These are phyloP conservation scores for Agonopterix heracliana DNA, from an alignment of 2,888 invertebrate species.

Conservation along the genomic window DNA sequence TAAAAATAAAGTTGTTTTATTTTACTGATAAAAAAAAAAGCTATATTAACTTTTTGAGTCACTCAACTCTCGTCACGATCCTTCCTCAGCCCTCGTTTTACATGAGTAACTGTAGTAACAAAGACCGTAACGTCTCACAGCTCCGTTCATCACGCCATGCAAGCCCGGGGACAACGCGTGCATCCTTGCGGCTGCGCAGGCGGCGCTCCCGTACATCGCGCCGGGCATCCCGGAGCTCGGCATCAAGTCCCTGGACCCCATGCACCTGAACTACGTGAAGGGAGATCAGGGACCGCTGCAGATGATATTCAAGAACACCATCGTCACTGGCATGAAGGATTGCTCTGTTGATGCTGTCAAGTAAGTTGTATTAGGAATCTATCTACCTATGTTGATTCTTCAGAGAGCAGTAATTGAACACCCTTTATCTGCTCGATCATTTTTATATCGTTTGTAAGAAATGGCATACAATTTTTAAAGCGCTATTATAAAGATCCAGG, in stretches of 20 bases:
- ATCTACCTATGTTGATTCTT: neutral
- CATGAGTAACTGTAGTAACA: too few relatives aligned
- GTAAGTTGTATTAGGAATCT: conserved; percentile 33
- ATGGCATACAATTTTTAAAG: too few relatives aligned
- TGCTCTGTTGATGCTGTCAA: conserved; percentile 46
- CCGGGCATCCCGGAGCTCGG: conserved; percentile 47
- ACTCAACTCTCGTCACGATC: too few relatives aligned
- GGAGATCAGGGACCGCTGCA: conserved; percentile 44
- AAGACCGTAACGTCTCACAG: conserved; percentile 21
- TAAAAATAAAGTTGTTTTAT: too few relatives aligned
- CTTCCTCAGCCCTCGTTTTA: too few relatives aligned
- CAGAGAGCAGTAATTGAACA: too few relatives aligned
- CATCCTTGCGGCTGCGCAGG: conserved; percentile 37
- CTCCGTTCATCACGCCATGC: conserved; percentile 58
- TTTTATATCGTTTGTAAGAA: too few relatives aligned
- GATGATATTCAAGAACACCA: conserved; percentile 42
- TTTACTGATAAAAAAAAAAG: too few relatives aligned
- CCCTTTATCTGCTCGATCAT: too few relatives aligned
- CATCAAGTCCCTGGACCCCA: conserved; percentile 48
- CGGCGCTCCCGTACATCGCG: conserved; percentile 41
- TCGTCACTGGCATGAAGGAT: conserved; percentile 47
- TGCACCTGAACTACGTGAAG: conserved; percentile 38
- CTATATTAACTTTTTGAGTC: too few relatives aligned
- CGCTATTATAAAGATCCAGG: too few relatives aligned
- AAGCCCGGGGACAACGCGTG: conserved; percentile 40